Evolutionary conservation across 2,888 invertebrate species (phyloP), one percentile per base, ranked within the genome.

Genomic region (Melinopterus prodromus): DNA sequence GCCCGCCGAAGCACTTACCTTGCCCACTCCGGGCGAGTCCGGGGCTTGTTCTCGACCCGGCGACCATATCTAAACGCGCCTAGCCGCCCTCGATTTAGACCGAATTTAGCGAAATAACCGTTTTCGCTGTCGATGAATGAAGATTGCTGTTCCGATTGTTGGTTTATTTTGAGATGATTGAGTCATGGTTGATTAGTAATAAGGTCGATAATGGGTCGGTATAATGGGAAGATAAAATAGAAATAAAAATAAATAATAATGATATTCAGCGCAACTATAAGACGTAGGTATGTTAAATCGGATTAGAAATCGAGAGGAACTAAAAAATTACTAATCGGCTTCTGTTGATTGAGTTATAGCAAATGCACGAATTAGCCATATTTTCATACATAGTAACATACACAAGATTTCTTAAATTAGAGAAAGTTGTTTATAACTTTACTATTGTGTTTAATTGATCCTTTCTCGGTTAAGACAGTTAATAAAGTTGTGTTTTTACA

Each of bases 1-100:
- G 53, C 53, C 53, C 53, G 53, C 53, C 77, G 37, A 75, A 38
- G 75, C 37, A 36, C 78, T 79, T 77, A 79, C 79, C 79, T 80
- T 80, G 77, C 80, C 77, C 80, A 80, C 80, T 80, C 53, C 77
- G 38, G 69, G 75, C 26, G 74, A 69, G 70, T 78, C 78, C 78
- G 75, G 80, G 80, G 80, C 80, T 80, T 80, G 80, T 78, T 80
- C 74, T 71, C 70, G 76, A 78, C 78, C 78, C 71, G 69, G 38
- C 36, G 76, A 69, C 26, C 75, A 71, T 75, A 74, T 80, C 80
- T 80, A 78, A 80, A 78, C 75, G 75, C 71, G 70, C 78, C 70
- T 53, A 53, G 53, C 53, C 26, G 53, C 53, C 53, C 53, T 53
- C 53, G 53, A 53, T 53, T 53, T 12, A 53, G 53, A 53, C 2